phyloP scores from a whole-genome alignment of 2,797 vertebrate genomes.

The Platyrinchus mystaceus region DNA sequence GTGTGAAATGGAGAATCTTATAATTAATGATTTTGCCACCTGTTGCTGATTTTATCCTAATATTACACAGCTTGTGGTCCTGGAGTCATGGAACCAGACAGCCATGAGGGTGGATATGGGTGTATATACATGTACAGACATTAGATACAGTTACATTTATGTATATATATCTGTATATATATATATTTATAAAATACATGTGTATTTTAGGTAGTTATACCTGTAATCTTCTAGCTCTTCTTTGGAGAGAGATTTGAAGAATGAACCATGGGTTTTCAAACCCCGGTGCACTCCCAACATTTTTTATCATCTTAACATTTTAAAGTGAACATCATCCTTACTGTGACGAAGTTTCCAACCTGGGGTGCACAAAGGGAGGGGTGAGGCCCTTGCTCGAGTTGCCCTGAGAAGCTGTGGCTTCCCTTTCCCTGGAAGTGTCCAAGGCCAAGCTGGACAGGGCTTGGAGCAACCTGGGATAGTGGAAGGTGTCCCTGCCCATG shows the following conservation, averaged over 20 bases:
- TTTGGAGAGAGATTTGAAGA: background rate
- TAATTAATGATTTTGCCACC: background rate
- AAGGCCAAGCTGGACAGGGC: background rate
- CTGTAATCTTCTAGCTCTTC: background rate
- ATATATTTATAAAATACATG: background rate
- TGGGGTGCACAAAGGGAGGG: background rate
- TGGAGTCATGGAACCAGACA: background rate
- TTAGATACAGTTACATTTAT: background rate
- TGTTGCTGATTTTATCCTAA: background rate
- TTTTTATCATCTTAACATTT: background rate
- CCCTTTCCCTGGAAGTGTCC: background rate
- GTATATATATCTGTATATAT: background rate
- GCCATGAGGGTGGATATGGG: rapidly evolving
- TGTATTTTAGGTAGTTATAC: background rate
- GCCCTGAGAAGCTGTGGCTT: background rate
- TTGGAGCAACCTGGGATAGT: background rate
- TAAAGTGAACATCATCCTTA: background rate
- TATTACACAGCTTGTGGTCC: background rate
- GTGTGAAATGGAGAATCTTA: background rate
- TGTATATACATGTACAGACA: background rate
- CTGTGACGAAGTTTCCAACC: rapidly evolving
- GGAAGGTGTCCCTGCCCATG: background rate
- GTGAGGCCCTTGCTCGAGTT: background rate
- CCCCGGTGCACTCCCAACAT: background rate
- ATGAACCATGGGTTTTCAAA: background rate